Evolutionary conservation across 2,888 invertebrate species (phyloP).

Genomic region (Agrochola lychnidis): DNA sequence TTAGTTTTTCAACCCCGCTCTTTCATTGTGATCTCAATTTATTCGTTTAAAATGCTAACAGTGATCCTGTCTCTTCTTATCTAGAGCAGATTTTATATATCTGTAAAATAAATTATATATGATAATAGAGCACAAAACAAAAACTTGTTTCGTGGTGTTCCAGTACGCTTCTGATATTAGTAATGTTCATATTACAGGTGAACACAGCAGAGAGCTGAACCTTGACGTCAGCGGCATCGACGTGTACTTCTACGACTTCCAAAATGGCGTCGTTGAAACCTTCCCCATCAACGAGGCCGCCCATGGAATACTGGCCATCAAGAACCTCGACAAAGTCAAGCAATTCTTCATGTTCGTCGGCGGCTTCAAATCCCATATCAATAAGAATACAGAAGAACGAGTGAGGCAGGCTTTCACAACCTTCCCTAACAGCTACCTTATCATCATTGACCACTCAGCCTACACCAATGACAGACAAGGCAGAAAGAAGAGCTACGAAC

Average conservation of each 20-base stretch:
- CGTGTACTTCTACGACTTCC: constrained; percentile 54
- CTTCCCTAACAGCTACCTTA: constrained; percentile 82
- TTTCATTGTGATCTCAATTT: not conserved
- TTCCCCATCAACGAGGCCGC: constrained; percentile 50
- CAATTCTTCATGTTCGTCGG: constrained; percentile 83
- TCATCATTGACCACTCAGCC: constrained; percentile 85
- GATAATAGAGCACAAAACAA: not conserved
- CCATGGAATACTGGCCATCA: constrained; percentile 75
- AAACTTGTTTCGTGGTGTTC: not conserved
- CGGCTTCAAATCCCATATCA: constrained; percentile 84
- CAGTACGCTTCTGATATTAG: not conserved
- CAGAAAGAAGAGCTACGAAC: constrained; percentile 81
- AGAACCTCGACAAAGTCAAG: constrained; percentile 76
- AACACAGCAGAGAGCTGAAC: constrained; percentile 41
- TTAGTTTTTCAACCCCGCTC: not conserved
- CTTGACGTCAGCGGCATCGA: constrained; percentile 50
- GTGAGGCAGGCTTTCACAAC: constrained; percentile 81
- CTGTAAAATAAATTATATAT: not conserved
- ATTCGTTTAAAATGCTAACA: not conserved
- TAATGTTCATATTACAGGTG: constrained; percentile 26
- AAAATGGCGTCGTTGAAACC: constrained; percentile 16
- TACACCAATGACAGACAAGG: constrained; percentile 84
- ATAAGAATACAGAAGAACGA: constrained; percentile 80
- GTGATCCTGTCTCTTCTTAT: not conserved
- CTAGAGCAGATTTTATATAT: not conserved